Conservation (phyloP, 2,888 invertebrate genomes). For the Scaptomyza parva region DNA sequence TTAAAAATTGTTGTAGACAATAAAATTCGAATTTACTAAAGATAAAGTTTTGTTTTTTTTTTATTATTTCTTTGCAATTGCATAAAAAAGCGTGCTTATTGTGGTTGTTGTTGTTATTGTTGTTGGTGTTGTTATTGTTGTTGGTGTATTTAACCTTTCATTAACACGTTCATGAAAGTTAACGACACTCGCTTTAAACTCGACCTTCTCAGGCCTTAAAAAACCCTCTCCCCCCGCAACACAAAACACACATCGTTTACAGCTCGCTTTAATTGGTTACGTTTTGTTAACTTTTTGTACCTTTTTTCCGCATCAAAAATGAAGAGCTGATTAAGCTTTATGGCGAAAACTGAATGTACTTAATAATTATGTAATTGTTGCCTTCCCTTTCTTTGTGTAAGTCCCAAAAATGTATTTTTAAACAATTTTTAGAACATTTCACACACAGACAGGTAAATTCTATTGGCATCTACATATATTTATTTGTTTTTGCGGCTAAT, state of each 20-base stretch:
- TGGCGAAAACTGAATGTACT: background rate
- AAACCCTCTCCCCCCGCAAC: too few species aligned
- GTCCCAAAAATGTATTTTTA: too few species aligned
- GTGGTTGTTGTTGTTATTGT: background rate
- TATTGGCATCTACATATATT: conserved; percentile 3
- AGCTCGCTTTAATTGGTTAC: conserved; percentile 63
- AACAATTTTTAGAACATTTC: background rate
- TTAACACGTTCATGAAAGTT: conserved; percentile 45
- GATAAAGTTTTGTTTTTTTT: conserved; percentile 3
- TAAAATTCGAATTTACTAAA: conserved; percentile 69
- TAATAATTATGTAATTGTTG: background rate
- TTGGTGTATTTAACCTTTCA: conserved; percentile 20
- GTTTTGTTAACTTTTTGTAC: conserved; percentile 60
- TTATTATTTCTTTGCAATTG: conserved; percentile 13
- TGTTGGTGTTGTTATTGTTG: conserved; percentile 2
- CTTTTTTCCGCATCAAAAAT: conserved; percentile 47
- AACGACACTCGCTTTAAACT: conserved; percentile 42
- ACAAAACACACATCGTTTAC: conserved; percentile 26
- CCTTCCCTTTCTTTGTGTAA: background rate
- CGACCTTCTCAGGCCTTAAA: conserved; percentile 57
- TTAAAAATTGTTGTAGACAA: conserved; percentile 63
- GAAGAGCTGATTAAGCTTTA: conserved; percentile 11
- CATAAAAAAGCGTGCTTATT: conserved; percentile 20
- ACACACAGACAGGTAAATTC: background rate
- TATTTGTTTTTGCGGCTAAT: conserved; percentile 1